These are phyloP conservation scores for Nyctalus aviator DNA, from an alignment of 2,797 vertebrate genomes.

Conservation along the genomic window DNA sequence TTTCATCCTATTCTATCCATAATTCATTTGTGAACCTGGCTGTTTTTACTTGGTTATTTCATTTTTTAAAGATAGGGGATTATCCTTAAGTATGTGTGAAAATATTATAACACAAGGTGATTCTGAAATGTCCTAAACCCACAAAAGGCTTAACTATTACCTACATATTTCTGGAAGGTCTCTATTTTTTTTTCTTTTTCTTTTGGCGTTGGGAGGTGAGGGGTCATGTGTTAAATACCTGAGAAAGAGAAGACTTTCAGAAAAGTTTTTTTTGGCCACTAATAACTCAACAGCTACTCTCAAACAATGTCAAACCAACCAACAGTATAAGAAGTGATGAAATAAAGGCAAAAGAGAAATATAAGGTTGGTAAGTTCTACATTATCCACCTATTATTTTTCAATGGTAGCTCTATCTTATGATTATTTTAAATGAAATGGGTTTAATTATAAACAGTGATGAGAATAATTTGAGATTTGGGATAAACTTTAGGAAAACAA, in stretches of 20 bases:
- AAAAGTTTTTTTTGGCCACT: neutral
- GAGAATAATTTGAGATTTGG: constrained; percentile 19
- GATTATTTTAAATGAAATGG: neutral
- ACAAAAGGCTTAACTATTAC: constrained; percentile 38
- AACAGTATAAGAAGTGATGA: neutral
- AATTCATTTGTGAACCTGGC: neutral
- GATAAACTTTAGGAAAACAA: neutral
- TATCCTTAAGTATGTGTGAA: neutral
- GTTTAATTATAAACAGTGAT: neutral
- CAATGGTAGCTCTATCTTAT: neutral
- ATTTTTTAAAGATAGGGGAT: constrained; percentile 50
- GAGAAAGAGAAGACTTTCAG: neutral
- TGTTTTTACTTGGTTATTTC: constrained; percentile 30
- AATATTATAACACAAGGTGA: constrained; percentile 35
- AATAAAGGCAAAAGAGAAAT: constrained; percentile 47
- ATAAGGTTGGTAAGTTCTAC: neutral
- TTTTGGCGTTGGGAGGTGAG: neutral
- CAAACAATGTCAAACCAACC: neutral
- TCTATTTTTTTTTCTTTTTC: neutral
- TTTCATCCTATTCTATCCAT: constrained; percentile 32
- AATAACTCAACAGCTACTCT: neutral
- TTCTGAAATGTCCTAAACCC: constrained; percentile 12
- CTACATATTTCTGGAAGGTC: neutral
- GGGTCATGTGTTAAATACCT: neutral
- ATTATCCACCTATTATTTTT: neutral